Conservation (phyloP, 2,888 invertebrate genomes). For the Phymatocera aterrima region DNA sequence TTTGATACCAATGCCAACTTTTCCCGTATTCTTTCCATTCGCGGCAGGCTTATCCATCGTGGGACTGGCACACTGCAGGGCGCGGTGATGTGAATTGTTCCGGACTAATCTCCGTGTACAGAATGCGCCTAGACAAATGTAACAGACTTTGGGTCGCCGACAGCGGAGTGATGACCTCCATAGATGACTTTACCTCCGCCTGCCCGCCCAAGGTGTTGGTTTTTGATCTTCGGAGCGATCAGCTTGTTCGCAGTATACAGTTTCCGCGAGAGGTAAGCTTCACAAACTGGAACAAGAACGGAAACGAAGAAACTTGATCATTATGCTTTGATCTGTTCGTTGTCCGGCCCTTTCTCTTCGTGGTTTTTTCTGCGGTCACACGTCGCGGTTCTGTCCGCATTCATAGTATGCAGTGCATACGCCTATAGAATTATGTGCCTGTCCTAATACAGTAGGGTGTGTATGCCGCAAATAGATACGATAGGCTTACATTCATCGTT, state of each 20-base stretch:
- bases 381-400: no score
- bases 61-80: constrained; percentile 86
- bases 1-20: constrained; percentile 71
- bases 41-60: constrained; percentile 85
- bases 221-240: constrained; percentile 86
- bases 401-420: no score
- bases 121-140: constrained; percentile 86
- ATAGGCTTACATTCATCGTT: no score
- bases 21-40: no score
- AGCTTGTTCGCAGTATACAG: constrained; percentile 82
- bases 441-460: no score
- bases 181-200: constrained; percentile 81
- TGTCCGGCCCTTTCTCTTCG: neutral
- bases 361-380: no score
- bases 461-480: no score
- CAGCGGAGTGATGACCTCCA: constrained; percentile 84
- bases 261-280: constrained; percentile 81
- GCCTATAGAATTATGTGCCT: no score
- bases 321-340: no score
- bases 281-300: neutral
- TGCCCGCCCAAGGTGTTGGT: constrained; percentile 90
- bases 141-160: constrained; percentile 90
- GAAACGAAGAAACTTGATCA: neutral
- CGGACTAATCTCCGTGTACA: constrained; percentile 87
- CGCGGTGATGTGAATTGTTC: constrained; percentile 85